Evolutionary conservation across 1,140 invertebrate species (phyloP).

Genomic region (Vanessa tameamea): DNA sequence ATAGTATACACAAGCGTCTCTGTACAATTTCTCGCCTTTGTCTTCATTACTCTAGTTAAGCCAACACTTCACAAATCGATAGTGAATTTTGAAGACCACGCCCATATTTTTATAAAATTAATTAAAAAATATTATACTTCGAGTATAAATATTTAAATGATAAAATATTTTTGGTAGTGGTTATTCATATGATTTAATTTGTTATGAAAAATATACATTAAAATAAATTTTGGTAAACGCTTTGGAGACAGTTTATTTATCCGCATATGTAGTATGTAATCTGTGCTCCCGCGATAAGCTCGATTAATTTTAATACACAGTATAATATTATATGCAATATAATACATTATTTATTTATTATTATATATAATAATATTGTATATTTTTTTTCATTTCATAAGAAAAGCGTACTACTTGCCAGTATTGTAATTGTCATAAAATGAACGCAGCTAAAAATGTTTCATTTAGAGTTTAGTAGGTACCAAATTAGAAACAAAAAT

Average conservation of each 20-base stretch:
- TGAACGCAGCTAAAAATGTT: no score
- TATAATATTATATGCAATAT: no score
- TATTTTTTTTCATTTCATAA: no score
- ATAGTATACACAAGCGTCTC: not conserved
- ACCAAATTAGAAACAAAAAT: no score
- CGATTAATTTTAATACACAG: no score
- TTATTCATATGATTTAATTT: not conserved
- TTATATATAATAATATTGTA: no score
- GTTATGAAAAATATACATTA: not conserved
- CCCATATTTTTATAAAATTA: not conserved
- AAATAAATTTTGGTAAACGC: not conserved
- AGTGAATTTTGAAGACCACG: not conserved
- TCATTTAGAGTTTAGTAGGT: no score
- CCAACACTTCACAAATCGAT: not conserved
- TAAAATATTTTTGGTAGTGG: not conserved
- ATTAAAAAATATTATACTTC: not conserved
- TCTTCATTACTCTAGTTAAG: not conserved
- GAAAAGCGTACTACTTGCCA: no score
- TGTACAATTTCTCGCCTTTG: not conserved
- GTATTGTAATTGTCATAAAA: no score
- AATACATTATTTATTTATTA: no score
- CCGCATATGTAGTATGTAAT: no score
- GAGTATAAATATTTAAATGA: not conserved
- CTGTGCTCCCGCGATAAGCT: no score
- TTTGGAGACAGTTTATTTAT: not conserved